Evolutionary conservation across 2,888 invertebrate species (phyloP).

Genomic region (Agrypnus murinus): DNA sequence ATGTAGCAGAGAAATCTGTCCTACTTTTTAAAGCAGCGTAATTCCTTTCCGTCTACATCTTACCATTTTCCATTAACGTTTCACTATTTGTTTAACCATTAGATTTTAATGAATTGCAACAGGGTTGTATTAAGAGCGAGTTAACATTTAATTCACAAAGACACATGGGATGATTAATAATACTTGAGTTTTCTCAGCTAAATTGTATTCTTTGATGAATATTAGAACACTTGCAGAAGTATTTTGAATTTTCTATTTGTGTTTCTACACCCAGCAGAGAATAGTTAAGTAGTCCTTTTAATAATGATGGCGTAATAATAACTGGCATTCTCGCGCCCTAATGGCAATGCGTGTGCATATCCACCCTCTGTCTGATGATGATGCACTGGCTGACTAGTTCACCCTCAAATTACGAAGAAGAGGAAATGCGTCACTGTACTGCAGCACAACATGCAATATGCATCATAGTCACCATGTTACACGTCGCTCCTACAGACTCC

Average conservation of each 20-base stretch:
- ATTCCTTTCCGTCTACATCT: too few species aligned
- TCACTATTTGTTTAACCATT: too few species aligned
- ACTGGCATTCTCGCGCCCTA: conserved; percentile 38
- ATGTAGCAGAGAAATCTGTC: too few species aligned
- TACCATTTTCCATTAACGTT: too few species aligned
- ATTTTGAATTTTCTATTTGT: too few species aligned
- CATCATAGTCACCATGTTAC: conserved; percentile 34
- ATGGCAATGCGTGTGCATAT: conserved; percentile 33
- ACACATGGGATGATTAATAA: background rate
- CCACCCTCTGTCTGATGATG: conserved; percentile 24
- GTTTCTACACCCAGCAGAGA: background rate
- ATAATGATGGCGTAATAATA: conserved; percentile 41
- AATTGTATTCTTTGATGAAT: too few species aligned
- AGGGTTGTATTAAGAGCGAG: too few species aligned
- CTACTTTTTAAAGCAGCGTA: too few species aligned
- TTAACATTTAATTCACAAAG: background rate
- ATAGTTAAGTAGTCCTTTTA: conserved; percentile 31
- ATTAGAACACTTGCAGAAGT: too few species aligned
- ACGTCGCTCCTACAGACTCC: conserved; percentile 24
- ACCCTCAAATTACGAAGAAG: conserved; percentile 41
- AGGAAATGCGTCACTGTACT: conserved; percentile 48
- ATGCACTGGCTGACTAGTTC: conserved; percentile 35
- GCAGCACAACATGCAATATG: conserved; percentile 47
- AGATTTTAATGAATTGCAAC: too few species aligned
- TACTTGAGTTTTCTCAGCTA: too few species aligned